Percentiles rank a stretch among this genome's conserved stretches.
Evolutionary conservation across 2,797 vertebrate species (phyloP).

Genomic region (Rhinella marina): DNA sequence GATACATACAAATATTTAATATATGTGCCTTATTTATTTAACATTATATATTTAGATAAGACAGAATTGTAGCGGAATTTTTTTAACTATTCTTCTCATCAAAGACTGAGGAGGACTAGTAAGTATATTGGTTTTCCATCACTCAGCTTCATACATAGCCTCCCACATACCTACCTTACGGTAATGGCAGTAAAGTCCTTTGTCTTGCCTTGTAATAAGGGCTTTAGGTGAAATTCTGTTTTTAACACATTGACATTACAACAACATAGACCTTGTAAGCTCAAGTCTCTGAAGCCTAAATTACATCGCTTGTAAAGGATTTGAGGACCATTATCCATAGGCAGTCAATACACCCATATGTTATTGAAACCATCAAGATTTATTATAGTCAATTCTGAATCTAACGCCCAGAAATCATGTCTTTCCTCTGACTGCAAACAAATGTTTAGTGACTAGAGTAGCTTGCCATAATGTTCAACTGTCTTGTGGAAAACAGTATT

Average conservation of each 20-base stretch:
- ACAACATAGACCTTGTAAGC: not conserved
- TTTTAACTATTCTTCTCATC: not conserved
- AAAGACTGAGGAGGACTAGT: not conserved
- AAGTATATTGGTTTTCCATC: not conserved
- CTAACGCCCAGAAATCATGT: slow-evolving; percentile 35
- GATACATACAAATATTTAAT: not conserved
- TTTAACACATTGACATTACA: not conserved
- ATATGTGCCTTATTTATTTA: not conserved
- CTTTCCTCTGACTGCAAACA: slow-evolving; percentile 58
- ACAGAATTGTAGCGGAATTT: not conserved
- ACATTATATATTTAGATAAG: not conserved
- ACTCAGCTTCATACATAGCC: slow-evolving; percentile 25
- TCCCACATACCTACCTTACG: slow-evolving; percentile 1
- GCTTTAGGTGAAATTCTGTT: no score
- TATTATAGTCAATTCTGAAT: slow-evolving; percentile 3
- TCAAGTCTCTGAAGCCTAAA: not conserved
- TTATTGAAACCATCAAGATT: slow-evolving; percentile 13
- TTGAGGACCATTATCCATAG: not conserved
- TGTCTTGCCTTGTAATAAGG: not conserved
- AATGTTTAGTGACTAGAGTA: slow-evolving; percentile 51
- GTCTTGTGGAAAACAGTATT: slow-evolving; percentile 57
- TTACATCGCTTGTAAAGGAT: not conserved
- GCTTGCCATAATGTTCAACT: slow-evolving; percentile 52
- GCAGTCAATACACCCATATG: not conserved
- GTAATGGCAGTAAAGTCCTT: slow-evolving; percentile 1